These are phyloP conservation scores for Porites lutea DNA, from an alignment of 64 coral and sea anemone species.

Conservation along the genomic window DNA sequence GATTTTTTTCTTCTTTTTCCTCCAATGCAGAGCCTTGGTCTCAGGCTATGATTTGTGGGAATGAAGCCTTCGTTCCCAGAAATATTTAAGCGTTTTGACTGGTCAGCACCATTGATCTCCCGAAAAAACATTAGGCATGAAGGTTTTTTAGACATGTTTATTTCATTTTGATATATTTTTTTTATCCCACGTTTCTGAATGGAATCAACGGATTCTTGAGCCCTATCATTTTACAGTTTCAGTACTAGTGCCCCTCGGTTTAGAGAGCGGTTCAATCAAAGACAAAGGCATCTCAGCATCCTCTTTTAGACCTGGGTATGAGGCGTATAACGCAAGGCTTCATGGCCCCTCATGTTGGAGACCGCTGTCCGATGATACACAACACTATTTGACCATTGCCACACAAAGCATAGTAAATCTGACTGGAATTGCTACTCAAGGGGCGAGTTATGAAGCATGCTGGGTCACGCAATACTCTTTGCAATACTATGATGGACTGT, in stretches of 20 bases:
- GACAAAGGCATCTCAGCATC: neutral
- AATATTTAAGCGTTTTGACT: too few species aligned
- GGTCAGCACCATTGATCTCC: too few species aligned
- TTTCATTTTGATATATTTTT: too few species aligned
- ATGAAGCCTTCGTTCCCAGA: too few species aligned
- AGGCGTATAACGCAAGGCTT: neutral
- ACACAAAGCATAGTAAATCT: neutral
- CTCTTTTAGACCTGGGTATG: neutral
- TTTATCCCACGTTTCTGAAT: too few species aligned
- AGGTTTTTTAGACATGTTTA: too few species aligned
- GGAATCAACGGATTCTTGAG: too few species aligned
- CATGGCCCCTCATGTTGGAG: neutral
- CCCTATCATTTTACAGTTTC: neutral
- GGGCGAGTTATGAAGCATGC: neutral
- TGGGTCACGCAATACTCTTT: neutral
- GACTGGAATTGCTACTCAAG: constrained; percentile 11
- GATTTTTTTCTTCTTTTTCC: too few species aligned
- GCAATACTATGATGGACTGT: neutral
- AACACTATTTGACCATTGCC: neutral
- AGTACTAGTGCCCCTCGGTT: neutral
- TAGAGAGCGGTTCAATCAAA: neutral
- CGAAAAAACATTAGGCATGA: too few species aligned
- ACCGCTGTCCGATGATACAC: neutral
- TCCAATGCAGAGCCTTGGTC: too few species aligned
- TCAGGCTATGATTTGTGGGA: too few species aligned